A percentile compares a stretch with the other conserved stretches of the same genome.
Conservation (phyloP, 2,797 vertebrate genomes). For the Chaunax sp. region DNA sequence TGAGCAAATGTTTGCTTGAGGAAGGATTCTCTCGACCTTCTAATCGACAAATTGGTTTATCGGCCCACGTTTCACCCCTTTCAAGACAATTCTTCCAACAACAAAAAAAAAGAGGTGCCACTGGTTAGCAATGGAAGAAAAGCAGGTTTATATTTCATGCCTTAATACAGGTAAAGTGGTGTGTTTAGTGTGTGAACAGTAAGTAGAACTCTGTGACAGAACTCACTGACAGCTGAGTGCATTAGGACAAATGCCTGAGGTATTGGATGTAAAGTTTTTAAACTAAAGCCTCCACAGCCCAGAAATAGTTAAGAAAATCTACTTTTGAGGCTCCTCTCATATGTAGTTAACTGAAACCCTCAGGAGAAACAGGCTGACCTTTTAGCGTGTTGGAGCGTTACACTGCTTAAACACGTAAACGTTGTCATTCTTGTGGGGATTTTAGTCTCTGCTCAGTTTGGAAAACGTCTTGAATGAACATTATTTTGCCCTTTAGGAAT, state of each 20-base stretch:
- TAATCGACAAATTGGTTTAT: neutral
- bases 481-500: constrained; percentile 42
- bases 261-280: neutral
- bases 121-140: too few relatives aligned
- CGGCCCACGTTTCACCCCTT: too few relatives aligned
- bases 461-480: constrained; percentile 40
- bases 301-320: neutral
- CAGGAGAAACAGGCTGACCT: constrained; percentile 28
- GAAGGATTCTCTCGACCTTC: neutral
- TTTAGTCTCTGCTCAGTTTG: constrained; percentile 16
- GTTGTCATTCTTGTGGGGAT: constrained; percentile 12
- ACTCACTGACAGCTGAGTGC: too few relatives aligned
- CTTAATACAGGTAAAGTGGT: neutral
- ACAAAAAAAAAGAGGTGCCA: too few relatives aligned
- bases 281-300: neutral
- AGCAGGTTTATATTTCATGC: neutral
- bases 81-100: too few relatives aligned
- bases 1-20: neutral
- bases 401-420: constrained; percentile 21
- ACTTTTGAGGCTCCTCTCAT: neutral
- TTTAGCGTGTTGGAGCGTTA: constrained; percentile 3
- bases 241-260: neutral
- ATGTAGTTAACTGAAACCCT: constrained; percentile 21
- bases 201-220: constrained; percentile 4
- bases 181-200: constrained; percentile 18